Evolutionary conservation across 2,113 vertebrate genomes (phyloP), one percentile per base, ranked within the genome.

Genomic region (Chitala chitala): DNA sequence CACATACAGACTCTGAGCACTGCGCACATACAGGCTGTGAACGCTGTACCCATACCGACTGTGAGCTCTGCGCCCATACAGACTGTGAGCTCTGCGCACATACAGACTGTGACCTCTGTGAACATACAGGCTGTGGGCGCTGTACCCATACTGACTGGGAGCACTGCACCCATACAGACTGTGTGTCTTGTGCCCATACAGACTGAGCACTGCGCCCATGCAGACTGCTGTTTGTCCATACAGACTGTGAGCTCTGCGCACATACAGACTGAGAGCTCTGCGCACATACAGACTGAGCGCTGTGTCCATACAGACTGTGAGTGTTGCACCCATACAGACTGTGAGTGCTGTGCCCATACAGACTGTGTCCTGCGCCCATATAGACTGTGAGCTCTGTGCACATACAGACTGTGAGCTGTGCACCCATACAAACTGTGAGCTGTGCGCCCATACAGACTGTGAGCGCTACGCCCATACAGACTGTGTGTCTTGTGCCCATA

Each of bases 101-200:
- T 69, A 58, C 46, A 33, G 53, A 69, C 72, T 48, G 44, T 38
- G 31, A 66, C 24, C 56, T 24, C 33, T 54, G 7, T 40, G 65
- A n/a, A n/a, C n/a, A n/a, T n/a, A n/a, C n/a, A n/a, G n/a, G n/a
- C 26, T 79, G 82, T 40, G 40, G 26, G 38, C 68, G 70, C 22
- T 59, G 20, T 46, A 71, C 69, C 66, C n/a, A 46, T 69, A 58
- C 46, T 26, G 53, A 69, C 72, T 48, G 44, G 29, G 31, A 66
- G 33, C 56, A 26, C 33, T 54, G 7, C 46, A 58, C 26, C n/a
- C n/a, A n/a, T n/a, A n/a, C n/a, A n/a, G n/a, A n/a, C n/a, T 79
- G 82, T 40, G 40, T 26, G 38, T 63, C 70, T 20, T 59, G 20
- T 46, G 73, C 69, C 66, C n/a, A 46, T 69, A 58, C 46, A 33